These are phyloP conservation scores for Andrena marginata DNA, from an alignment of 2,888 invertebrate species.

Conservation along the genomic window DNA sequence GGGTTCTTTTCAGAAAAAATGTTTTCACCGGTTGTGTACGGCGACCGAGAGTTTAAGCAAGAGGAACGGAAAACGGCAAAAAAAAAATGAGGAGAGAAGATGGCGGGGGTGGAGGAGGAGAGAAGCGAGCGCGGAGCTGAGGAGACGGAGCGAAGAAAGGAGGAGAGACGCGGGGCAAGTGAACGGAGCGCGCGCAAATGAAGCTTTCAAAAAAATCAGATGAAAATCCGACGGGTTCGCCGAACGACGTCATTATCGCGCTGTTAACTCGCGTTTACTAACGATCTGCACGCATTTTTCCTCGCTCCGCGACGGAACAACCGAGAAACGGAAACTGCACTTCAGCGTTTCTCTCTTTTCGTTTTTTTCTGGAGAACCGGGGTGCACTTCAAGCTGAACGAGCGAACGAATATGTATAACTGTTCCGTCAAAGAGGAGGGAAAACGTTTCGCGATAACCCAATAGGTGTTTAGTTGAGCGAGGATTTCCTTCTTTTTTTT, in stretches of 20 bases:
- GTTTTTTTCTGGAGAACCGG: conserved; percentile 11
- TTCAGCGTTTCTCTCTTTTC: conserved; percentile 20
- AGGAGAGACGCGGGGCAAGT: conserved; percentile 19
- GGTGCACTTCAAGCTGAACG: conserved; percentile 22
- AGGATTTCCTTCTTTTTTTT: not conserved
- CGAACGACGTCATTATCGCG: conserved; percentile 73
- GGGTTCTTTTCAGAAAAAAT: conserved; percentile 73
- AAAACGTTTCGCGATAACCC: not conserved
- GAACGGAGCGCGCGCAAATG: conserved; percentile 53
- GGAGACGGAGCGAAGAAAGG: not conserved
- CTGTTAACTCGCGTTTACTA: conserved; percentile 60
- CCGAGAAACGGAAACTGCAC: conserved; percentile 46
- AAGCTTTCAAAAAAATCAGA: conserved; percentile 67
- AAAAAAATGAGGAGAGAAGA: not conserved
- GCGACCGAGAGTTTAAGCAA: conserved; percentile 38
- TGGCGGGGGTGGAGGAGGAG: not conserved
- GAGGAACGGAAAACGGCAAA: conserved; percentile 35
- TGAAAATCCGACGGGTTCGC: conserved; percentile 53
- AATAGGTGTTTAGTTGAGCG: conserved; percentile 15
- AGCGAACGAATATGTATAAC: conserved; percentile 25
- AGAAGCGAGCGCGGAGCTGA: not conserved
- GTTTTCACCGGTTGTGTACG: conserved; percentile 51
- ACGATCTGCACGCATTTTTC: conserved; percentile 66
- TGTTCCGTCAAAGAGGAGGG: conserved; percentile 12
- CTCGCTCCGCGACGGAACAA: conserved; percentile 39